Evolutionary conservation across 1,140 invertebrate species (phyloP), one percentile per base, ranked within the genome.

Genomic region (Cyclargus thomasi): DNA sequence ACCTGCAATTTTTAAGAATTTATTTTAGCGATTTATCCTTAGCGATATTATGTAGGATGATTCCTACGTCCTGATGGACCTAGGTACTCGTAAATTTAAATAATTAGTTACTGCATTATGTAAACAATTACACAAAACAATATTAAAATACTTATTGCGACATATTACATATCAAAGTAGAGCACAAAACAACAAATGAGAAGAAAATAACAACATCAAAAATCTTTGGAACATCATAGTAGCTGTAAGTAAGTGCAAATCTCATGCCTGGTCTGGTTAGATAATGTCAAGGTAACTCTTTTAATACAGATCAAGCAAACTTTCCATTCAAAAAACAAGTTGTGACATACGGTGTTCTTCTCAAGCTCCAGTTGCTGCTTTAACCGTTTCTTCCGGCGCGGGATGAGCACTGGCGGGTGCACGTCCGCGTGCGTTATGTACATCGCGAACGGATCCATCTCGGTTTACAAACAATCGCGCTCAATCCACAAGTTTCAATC

Each of bases 381-480:
- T 69, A 90, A 70, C 14, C 86, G 81, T 53, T 91, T 91, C 80
- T 91, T 91, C 74, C 85, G 81, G 6, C 90, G 78, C 21, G 90
- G 90, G 20, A 91, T 80, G 14, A 90, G 79, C 17, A 87, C 75
- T 23, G 90, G 90, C 57, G 90, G 88, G 29, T 84, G 76, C 64
- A 90, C 68, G 67, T 90, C 87, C 35, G 79, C 77, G 64, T 82
- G 81, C 35, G 83, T 84, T 72, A 90, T 90, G 66, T 90, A 90
- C 88, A 90, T 81, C 62, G 82, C 74, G 69, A 87, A 90, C 72
- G 84, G 86, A 81, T 90, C 86, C 87, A 90, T 85, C 65, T 39
- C 53, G 16, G 17, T 20, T 5, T 11, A 67, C 35, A 70, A 29
- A 67, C 67, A 70, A 67, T 36, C 65, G 70, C 35, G 63, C 65